Conservation (phyloP, 2,888 invertebrate species). For the Macaria notata region DNA sequence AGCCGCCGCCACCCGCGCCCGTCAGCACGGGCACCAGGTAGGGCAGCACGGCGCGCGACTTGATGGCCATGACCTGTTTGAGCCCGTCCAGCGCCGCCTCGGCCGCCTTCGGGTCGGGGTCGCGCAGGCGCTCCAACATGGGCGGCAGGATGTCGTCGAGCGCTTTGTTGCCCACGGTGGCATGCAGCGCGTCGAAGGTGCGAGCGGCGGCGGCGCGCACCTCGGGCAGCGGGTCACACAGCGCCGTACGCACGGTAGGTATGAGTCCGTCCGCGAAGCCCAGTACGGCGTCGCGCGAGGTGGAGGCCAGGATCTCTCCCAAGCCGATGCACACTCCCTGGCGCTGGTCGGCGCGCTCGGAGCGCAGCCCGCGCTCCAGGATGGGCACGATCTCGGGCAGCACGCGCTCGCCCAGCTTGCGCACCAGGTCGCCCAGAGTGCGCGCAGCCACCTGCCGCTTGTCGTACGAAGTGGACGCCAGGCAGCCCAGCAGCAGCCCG, state of each 20-base stretch:
- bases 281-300: conserved; percentile 96
- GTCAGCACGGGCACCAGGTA: conserved; percentile 98
- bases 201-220: conserved; percentile 97
- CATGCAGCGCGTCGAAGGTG: conserved; percentile 97
- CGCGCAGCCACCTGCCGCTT: conserved; percentile 98
- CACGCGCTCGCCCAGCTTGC: conserved; percentile 98
- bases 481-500: conserved; percentile 93
- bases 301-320: conserved; percentile 98
- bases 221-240: conserved; percentile 96
- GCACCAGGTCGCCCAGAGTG: conserved; percentile 97
- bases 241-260: conserved; percentile 96
- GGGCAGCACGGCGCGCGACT: conserved; percentile 96
- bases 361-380: conserved; percentile 95
- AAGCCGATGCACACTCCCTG: conserved; percentile 99
- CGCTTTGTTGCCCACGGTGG: conserved; percentile 95
- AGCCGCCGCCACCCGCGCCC: conserved; percentile 49
- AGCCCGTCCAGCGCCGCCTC: conserved; percentile 97
- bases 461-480: conserved; percentile 98
- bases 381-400: conserved; percentile 99
- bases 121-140: conserved; percentile 89
- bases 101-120: conserved; percentile 89
- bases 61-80: conserved; percentile 97
- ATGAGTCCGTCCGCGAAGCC: conserved; percentile 81
- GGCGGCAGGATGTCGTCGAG: conserved; percentile 98
- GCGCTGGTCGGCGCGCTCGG: conserved; percentile 95